Evolutionary conservation across 2,888 invertebrate species (phyloP).

Genomic region (Harmothoe impar): DNA sequence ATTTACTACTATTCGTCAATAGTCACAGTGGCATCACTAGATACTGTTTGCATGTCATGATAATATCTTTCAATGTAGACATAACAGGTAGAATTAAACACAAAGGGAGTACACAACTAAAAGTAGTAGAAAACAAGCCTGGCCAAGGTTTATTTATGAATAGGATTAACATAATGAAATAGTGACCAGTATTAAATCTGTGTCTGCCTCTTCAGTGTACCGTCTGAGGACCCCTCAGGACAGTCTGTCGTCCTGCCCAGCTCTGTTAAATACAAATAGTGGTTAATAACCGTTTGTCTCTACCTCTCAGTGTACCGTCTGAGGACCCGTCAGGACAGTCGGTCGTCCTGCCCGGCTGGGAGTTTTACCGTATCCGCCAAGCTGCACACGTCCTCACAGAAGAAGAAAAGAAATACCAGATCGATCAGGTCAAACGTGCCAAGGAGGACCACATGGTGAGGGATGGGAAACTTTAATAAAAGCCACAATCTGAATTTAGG

Average conservation of each 20-base stretch:
- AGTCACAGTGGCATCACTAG: too few relatives aligned
- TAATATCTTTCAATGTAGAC: too few relatives aligned
- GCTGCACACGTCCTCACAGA: conserved; percentile 77
- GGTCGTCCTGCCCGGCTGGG: conserved; percentile 77
- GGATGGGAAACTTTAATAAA: too few relatives aligned
- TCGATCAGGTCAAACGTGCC: conserved; percentile 73
- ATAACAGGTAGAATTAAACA: too few relatives aligned
- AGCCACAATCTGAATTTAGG: too few relatives aligned
- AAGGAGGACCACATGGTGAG: conserved; percentile 68
- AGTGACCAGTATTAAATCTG: too few relatives aligned
- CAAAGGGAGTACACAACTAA: too few relatives aligned
- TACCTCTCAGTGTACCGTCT: conserved; percentile 77
- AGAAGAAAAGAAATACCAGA: conserved; percentile 76
- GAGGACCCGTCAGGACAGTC: conserved; percentile 82
- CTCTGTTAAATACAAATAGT: too few relatives aligned
- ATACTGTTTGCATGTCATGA: too few relatives aligned
- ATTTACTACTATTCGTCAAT: too few relatives aligned
- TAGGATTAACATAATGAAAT: background rate
- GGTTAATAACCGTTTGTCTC: too few relatives aligned
- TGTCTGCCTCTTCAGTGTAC: conserved; percentile 81
- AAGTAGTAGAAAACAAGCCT: too few relatives aligned
- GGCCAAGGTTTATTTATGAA: background rate
- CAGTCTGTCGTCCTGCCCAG: conserved; percentile 79
- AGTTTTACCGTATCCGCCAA: conserved; percentile 79
- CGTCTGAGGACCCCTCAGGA: conserved; percentile 81